These are phyloP conservation scores for Montipora foliosa DNA, from an alignment of 64 coral and sea anemone genomes.

Conservation along the genomic window DNA sequence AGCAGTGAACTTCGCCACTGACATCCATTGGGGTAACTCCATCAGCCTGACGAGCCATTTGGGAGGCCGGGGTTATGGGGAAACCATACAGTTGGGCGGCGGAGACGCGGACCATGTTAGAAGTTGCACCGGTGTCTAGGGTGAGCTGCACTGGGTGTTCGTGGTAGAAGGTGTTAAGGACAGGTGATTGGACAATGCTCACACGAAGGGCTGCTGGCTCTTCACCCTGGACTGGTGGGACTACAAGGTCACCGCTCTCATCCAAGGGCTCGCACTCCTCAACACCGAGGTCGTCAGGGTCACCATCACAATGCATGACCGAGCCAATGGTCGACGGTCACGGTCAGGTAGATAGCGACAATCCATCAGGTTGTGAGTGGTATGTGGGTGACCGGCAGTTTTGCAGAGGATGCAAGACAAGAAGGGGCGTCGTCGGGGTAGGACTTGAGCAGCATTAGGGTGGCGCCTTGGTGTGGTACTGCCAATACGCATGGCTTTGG, in stretches of 20 bases:
- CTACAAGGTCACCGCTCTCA: background rate
- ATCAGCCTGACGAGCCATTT: too few species aligned
- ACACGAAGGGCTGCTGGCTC: background rate
- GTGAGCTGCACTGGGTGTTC: background rate
- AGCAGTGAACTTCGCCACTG: too few species aligned
- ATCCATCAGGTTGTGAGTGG: background rate
- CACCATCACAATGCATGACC: background rate
- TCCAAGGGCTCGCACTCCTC: background rate
- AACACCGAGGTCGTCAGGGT: background rate
- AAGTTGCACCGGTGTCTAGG: background rate
- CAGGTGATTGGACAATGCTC: background rate
- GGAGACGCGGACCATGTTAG: slow-evolving; percentile 10
- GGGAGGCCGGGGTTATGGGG: too few species aligned
- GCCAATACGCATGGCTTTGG: too few species aligned
- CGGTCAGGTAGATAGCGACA: background rate
- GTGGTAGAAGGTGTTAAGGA: background rate
- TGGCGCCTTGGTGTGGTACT: too few species aligned
- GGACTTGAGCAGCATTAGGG: too few species aligned
- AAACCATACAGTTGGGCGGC: background rate
- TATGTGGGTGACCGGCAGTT: too few species aligned
- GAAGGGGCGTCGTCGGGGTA: too few species aligned
- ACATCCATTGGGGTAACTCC: too few species aligned
- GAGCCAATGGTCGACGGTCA: background rate
- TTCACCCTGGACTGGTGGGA: too few species aligned
- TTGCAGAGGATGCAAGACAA: too few species aligned